Evolutionary conservation across 2,888 invertebrate species (phyloP), one percentile per base, ranked within the genome.

Genomic region (Pseudococcus longispinus): DNA sequence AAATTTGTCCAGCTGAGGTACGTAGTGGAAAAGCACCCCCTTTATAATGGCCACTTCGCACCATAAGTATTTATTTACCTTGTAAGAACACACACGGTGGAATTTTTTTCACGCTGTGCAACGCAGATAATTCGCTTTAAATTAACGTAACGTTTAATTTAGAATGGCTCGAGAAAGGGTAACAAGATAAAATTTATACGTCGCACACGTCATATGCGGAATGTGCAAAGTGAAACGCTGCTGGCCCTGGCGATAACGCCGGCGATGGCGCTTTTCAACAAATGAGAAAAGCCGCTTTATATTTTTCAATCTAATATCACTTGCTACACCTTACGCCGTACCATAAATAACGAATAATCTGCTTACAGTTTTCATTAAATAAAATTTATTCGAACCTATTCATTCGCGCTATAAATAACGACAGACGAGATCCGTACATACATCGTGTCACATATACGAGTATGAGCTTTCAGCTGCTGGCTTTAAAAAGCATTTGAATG

Each of bases 281-380:
- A 80, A 80, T 80, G 77, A 80, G 77, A 80, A 80, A 42, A 80
- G 42, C 77, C 77, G 77, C 77, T 80, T 80, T 80, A 80, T 80
- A 80, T 80, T 80, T 80, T 80, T 80, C 77, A 80, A 80, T 80
- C 77, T 80, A 80, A 80, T 80, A 80, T 80, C 77, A 42, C 42
- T 80, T 42, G 42, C n/a, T 37, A 13, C 77, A 42, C 77, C 77
- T 70, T 42, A 80, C 77, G 77, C 77, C 77, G 20, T 42, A 20
- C 77, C 77, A 80, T 80, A 80, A 80, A 80, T 80, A 80, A 80
- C 77, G 77, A 80, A 80, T 80, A 80, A 80, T 80, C 77, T 80
- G 77, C 77, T 80, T 80, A 80, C 20, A 42, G 77, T 80, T 80
- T 80, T 80, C 77, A 80, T 80, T 80, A 80, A 80, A 80, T 80